Conservation (phyloP, 2,797 vertebrate genomes). For the Melanotaenia nigrans region DNA sequence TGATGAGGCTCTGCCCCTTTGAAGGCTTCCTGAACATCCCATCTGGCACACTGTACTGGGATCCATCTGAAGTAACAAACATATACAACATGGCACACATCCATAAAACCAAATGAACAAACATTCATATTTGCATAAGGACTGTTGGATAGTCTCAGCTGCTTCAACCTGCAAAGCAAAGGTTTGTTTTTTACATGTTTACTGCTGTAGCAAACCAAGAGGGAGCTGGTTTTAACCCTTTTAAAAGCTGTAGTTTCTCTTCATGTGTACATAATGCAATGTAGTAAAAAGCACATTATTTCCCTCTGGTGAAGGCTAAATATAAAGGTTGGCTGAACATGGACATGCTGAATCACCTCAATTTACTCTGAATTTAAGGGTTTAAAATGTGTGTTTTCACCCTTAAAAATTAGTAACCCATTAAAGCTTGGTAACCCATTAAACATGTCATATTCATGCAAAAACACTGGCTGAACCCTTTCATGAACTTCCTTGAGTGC, state of each 20-base stretch:
- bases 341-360: neutral
- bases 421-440: neutral
- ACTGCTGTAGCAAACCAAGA: neutral
- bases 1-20: constrained; percentile 97
- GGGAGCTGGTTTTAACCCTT: neutral
- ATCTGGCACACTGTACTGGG: constrained; percentile 84
- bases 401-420: too few relatives aligned
- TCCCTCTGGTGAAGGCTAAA: neutral
- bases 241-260: neutral
- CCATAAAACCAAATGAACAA: constrained; percentile 13
- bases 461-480: neutral
- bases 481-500: neutral
- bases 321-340: neutral
- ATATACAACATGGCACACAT: constrained; percentile 1
- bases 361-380: neutral
- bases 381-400: neutral
- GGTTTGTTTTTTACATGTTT: neutral
- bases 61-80: constrained; percentile 79
- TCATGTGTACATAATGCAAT: neutral
- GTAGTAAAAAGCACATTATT: neutral
- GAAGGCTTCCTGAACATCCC: constrained; percentile 95
- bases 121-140: neutral
- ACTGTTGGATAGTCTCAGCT: neutral
- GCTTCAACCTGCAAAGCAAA: constrained; percentile 4
- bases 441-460: neutral